phyloP scores from a whole-genome alignment of 2,888 invertebrate genomes.

The Tuta absoluta region DNA sequence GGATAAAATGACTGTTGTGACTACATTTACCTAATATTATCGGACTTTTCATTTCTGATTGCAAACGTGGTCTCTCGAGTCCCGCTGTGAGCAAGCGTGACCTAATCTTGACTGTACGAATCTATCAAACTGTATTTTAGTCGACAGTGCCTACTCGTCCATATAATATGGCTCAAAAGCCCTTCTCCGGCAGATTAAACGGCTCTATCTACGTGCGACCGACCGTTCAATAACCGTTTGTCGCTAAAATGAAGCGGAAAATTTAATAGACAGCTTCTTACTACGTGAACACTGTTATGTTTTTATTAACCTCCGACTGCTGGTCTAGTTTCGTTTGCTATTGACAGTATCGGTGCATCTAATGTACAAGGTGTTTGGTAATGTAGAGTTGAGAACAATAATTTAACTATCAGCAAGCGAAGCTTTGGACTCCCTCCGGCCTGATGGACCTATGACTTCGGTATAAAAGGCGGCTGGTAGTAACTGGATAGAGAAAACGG shows the following conservation, averaged over 20 bases:
- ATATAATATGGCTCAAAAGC: slow-evolving; percentile 5
- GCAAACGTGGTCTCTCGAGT: neutral
- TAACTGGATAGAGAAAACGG: too few species aligned
- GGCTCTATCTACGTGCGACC: slow-evolving; percentile 42
- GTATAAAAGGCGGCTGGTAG: too few species aligned
- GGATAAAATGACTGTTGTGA: too few species aligned
- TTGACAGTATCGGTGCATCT: slow-evolving; percentile 54
- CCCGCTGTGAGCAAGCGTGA: neutral
- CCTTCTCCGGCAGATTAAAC: slow-evolving; percentile 43
- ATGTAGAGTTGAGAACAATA: neutral
- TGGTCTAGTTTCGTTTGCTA: slow-evolving; percentile 62
- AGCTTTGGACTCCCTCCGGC: too few species aligned
- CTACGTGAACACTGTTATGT: slow-evolving; percentile 72
- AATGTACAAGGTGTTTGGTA: slow-evolving; percentile 37
- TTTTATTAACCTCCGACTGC: slow-evolving; percentile 56
- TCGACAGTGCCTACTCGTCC: slow-evolving; percentile 11
- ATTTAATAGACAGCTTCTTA: slow-evolving; percentile 69
- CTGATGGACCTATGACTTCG: too few species aligned
- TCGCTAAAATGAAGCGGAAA: slow-evolving; percentile 74
- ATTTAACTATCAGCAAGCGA: too few species aligned
- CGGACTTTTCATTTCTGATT: neutral
- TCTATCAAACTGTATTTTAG: slow-evolving; percentile 14
- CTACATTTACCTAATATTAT: too few species aligned
- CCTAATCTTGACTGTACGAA: neutral
- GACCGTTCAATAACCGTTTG: slow-evolving; percentile 68